Evolutionary conservation across 2,797 vertebrate genomes (phyloP).

Genomic region (Sebastes trivittatus): DNA sequence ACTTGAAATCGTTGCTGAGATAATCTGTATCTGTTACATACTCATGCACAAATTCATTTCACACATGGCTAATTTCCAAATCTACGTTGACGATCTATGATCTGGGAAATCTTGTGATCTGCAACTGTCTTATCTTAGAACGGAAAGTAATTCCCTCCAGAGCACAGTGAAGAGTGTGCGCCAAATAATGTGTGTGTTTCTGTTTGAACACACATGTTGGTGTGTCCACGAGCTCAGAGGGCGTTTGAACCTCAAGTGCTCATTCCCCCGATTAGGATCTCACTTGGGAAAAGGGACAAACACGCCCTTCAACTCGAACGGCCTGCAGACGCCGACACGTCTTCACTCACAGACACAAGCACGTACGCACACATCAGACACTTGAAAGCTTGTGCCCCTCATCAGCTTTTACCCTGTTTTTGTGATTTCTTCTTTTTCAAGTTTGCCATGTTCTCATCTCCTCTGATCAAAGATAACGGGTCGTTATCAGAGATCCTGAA

Average conservation of each 20-base stretch:
- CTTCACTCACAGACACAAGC: not conserved
- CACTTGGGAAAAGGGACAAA: conserved; percentile 20
- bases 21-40: not conserved
- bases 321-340: not conserved
- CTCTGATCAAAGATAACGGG: conserved; percentile 48
- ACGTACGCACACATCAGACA: not conserved
- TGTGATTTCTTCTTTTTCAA: conserved; percentile 28
- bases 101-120: conserved; percentile 35
- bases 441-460: conserved; percentile 25
- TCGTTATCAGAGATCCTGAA: conserved; percentile 52
- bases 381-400: not conserved
- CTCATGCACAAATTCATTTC: conserved; percentile 18
- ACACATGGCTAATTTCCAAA: conserved; percentile 16
- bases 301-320: conserved; percentile 33
- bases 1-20: not conserved
- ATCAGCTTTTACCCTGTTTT: conserved; percentile 2
- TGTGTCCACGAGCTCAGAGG: conserved; percentile 8
- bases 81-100: conserved; percentile 7
- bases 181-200: not conserved
- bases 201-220: not conserved
- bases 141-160: conserved; percentile 19
- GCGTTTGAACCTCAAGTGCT: conserved; percentile 34
- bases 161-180: not conserved
- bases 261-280: conserved; percentile 63
- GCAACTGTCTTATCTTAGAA: conserved; percentile 26